Evolutionary conservation across 2,888 invertebrate genomes (phyloP), one percentile per base, ranked within the genome.

Genomic region (Orgyia antiqua): DNA sequence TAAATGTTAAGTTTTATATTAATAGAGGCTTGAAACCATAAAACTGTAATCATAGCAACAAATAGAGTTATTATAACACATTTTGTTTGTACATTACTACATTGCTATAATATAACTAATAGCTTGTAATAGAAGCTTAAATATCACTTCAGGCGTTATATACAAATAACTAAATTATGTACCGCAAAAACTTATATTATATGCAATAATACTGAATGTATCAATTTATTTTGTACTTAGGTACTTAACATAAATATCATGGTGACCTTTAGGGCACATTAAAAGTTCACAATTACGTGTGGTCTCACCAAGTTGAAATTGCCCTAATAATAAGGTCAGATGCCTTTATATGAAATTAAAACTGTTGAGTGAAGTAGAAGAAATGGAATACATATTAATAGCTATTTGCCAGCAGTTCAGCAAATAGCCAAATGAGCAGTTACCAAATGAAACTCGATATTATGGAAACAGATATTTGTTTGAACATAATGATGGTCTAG

Each of bases 221-320:
- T 42, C 51, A 42, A 42, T 48, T 47, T 29, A 37, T 38, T 39
- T 24, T 23, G 13, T 34, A 33, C 38, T 38, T 42, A 43, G 25
- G 20, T 34, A n/a, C n/a, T n/a, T n/a, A n/a, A n/a, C n/a, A n/a
- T 32, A 38, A 47, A 47, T 47, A 49, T 34, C 39, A 48, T 31
- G 4, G 28, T 39, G 48, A 31, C 37, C 39, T 47, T 49, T 25
- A 36, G 29, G 18, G 19, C 21, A 27, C 25, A 25, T 19, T 7
- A 32, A 13, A 37, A 36, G 36, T 36, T 29, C 21, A 28, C 5
- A 24, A 10, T 32, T 20, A 42, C 30, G 19, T 17, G 28, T 23
- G 10, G 24, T 11, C 26, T 29, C 9, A 20, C n/a, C n/a, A n/a
- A n/a, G n/a, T n/a, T n/a, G n/a, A n/a, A n/a, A n/a, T n/a, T n/a